These are phyloP conservation scores for Pseudorhiza aurosa DNA, from an alignment of 30 jellyfish, hydroid and myxozoan genomes.

Conservation along the genomic window DNA sequence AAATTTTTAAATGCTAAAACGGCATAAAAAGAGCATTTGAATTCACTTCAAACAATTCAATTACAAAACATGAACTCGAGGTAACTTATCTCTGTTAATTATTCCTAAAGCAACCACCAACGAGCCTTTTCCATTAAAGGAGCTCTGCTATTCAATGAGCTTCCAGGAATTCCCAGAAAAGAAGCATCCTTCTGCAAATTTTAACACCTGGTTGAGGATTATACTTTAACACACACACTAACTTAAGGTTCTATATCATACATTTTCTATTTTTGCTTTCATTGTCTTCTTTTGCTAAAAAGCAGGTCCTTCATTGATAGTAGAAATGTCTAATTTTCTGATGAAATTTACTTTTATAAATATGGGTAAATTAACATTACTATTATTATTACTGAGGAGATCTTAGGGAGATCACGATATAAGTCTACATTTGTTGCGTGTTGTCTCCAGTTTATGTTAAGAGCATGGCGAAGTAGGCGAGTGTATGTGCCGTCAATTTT, in stretches of 20 bases:
- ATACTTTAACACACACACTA: background rate
- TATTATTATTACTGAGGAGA: too few species aligned
- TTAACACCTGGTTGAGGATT: background rate
- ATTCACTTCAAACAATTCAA: background rate
- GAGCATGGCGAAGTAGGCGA: too few species aligned
- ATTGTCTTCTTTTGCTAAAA: background rate
- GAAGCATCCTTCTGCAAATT: background rate
- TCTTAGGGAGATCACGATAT: too few species aligned
- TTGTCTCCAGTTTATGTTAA: too few species aligned
- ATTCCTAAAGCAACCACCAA: background rate
- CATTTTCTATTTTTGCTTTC: too few species aligned
- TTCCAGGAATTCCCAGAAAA: background rate
- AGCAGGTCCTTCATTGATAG: background rate
- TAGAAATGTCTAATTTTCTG: background rate
- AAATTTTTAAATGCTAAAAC: background rate
- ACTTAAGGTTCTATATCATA: background rate
- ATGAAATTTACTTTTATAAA: background rate
- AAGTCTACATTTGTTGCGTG: too few species aligned
- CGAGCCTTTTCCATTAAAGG: slow-evolving; percentile 5
- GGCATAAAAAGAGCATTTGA: background rate
- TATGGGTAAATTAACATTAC: background rate
- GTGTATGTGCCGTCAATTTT: too few species aligned
- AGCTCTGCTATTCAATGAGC: slow-evolving; percentile 7
- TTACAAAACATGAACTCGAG: slow-evolving; percentile 7
- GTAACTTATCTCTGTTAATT: background rate